phyloP scores from a whole-genome alignment of 2,113 vertebrate species.

The Thomomys bottae region DNA sequence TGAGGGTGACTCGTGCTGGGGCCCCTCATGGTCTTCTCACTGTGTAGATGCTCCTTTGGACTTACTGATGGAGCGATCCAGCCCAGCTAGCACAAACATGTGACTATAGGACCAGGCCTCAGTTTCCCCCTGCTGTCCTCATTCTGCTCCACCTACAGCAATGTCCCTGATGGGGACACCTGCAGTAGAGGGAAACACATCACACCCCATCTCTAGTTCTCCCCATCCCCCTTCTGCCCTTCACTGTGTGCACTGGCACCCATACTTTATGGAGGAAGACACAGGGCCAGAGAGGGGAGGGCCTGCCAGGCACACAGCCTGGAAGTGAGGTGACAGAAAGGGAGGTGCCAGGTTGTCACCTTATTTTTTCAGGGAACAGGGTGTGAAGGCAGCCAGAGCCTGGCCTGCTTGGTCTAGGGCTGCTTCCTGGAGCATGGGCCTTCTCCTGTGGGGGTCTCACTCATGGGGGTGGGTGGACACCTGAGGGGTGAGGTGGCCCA shows the following conservation, averaged over 20 bases:
- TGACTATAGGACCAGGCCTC: accelerated
- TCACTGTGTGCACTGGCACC: no score
- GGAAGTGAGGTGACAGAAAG: no score
- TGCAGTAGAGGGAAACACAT: background rate
- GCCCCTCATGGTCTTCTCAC: background rate
- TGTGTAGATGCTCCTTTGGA: background rate
- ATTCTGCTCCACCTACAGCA: background rate
- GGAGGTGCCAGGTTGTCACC: background rate
- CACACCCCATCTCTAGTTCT: background rate
- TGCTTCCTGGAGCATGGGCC: background rate
- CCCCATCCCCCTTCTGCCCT: background rate
- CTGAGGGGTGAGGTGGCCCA: no score
- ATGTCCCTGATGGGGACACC: background rate
- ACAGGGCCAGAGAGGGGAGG: no score
- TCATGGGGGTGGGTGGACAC: background rate
- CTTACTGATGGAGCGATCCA: background rate
- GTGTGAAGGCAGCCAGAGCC: background rate
- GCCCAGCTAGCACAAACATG: background rate
- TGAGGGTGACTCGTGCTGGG: background rate
- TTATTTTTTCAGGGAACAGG: background rate
- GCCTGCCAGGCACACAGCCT: no score
- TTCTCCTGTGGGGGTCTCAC: no score
- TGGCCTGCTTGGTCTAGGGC: background rate
- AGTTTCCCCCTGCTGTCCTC: background rate
- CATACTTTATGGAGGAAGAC: no score